Conservation (phyloP, 2,113 vertebrate genomes). For the Menura novaehollandiae region DNA sequence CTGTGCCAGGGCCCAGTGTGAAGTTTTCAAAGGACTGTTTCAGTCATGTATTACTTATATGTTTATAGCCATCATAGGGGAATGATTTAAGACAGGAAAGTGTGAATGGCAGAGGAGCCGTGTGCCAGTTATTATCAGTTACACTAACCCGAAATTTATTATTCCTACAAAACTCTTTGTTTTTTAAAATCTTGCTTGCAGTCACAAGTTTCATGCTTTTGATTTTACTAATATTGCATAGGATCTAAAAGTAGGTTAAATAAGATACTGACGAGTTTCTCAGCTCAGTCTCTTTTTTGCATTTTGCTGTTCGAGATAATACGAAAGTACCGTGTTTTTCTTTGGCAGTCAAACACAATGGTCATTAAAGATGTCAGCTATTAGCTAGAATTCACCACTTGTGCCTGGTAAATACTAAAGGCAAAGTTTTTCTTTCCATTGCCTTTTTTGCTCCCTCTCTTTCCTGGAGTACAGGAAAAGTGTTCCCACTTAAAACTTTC, state of each 20-base stretch:
- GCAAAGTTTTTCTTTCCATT: background rate
- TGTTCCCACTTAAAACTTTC: background rate
- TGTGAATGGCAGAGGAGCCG: background rate
- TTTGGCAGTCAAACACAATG: background rate
- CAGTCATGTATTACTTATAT: background rate
- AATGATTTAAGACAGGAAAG: background rate
- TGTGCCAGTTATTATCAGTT: background rate
- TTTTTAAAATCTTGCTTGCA: background rate
- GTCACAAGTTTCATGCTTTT: background rate
- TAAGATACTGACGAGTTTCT: background rate
- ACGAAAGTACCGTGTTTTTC: background rate
- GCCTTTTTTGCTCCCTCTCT: background rate
- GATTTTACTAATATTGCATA: background rate
- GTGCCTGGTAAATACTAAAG: background rate
- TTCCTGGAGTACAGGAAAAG: accelerated
- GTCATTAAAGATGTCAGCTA: background rate
- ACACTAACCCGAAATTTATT: background rate
- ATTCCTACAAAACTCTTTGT: background rate
- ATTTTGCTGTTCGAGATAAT: background rate
- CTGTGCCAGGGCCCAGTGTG: background rate
- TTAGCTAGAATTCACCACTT: background rate
- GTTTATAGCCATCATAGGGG: background rate
- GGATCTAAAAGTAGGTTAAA: background rate
- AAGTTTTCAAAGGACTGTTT: background rate
- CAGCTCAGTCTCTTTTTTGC: background rate